phyloP scores from a whole-genome alignment of 2,797 vertebrate genomes.

The Chaetodon trifasciatus region DNA sequence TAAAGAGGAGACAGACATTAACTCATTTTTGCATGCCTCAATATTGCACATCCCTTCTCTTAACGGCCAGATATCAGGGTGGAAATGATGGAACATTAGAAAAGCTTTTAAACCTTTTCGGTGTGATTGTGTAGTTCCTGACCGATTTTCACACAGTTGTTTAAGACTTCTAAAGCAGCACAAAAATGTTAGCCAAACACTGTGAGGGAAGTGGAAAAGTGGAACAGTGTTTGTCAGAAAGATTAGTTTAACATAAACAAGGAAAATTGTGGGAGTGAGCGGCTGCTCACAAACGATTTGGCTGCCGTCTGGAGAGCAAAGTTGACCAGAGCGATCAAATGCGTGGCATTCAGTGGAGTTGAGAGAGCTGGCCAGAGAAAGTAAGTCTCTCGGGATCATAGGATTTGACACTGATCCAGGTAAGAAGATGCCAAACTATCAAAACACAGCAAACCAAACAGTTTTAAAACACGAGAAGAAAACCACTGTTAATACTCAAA shows the following conservation, averaged over 20 bases:
- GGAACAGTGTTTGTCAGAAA: conserved; percentile 69
- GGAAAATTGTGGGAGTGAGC: conserved; percentile 43
- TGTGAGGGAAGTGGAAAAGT: conserved; percentile 50
- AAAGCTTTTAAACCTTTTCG: conserved; percentile 36
- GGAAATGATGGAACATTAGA: conserved; percentile 33
- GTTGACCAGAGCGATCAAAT: conserved; percentile 55
- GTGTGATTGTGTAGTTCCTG: conserved; percentile 16
- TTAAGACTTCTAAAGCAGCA: conserved; percentile 1
- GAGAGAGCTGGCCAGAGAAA: conserved; percentile 33
- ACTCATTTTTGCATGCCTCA: conserved; percentile 45
- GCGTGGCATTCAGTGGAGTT: conserved; percentile 16
- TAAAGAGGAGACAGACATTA: conserved; percentile 49
- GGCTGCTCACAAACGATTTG: conserved; percentile 48
- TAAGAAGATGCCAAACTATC: conserved; percentile 72
- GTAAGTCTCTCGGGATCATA: conserved; percentile 62
- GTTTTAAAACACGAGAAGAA: conserved; percentile 57
- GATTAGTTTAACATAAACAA: conserved; percentile 71
- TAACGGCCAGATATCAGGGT: conserved; percentile 36
- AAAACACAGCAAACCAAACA: conserved; percentile 64
- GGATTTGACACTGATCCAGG: conserved; percentile 73
- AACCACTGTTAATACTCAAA: conserved; percentile 60
- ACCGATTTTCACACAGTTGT: conserved; percentile 26
- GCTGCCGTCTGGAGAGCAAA: conserved; percentile 50
- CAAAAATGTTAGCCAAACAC: conserved; percentile 12
- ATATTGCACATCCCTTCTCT: conserved; percentile 42